Evolutionary conservation across 92 coral and sea anemone species (phyloP), one percentile per base, ranked within the genome.

Genomic region (Epizoanthus stellaris): DNA sequence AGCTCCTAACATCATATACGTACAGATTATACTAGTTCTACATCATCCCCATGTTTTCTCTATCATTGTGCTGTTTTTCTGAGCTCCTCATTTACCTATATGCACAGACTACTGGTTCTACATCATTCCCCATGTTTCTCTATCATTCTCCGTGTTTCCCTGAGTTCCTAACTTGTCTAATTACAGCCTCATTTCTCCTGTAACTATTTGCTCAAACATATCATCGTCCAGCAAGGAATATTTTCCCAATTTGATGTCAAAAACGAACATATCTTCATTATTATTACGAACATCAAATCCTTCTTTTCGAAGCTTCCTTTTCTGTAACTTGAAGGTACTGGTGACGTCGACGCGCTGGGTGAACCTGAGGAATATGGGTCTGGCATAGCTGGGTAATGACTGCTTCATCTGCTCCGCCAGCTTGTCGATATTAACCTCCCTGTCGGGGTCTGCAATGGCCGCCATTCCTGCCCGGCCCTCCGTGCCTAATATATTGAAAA

Each of bases 401-500:
- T 90, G 80, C 74, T 73, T 81, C 57, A 94, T 82, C 71, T 90
- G 87, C 0, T 40, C 62, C 11, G 90, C 92, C 20, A 96, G 88
- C 63, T 49, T 45, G 21, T 57, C 81, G 49, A 96, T 54, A 73
- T 93, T 83, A 34, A 96, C 72, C 57, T 60, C 87, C 85, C 82
- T 81, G 13, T 89, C 89, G 0, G 98, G 91, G 65, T 93, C 95
- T 40, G 87, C 93, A 52, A 96, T 94, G 67, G 95, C 93, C 1
- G 94, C 98, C 99, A 96, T 96, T 25, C 98, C 99, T 3, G 99
- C 98, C 19, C 93, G 92, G 13, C 99, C 99, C 42, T 96, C 99
- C 5, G 93, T 84, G 60, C 96, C 95, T 76, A 30, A 30, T 30
- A 30, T 30, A 30, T 30, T 30, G 34, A 30, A 30, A 30, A 30